Evolutionary conservation across 2,888 invertebrate genomes (phyloP), one percentile per base, ranked within the genome.

Genomic region (Acrobasis repandana): DNA sequence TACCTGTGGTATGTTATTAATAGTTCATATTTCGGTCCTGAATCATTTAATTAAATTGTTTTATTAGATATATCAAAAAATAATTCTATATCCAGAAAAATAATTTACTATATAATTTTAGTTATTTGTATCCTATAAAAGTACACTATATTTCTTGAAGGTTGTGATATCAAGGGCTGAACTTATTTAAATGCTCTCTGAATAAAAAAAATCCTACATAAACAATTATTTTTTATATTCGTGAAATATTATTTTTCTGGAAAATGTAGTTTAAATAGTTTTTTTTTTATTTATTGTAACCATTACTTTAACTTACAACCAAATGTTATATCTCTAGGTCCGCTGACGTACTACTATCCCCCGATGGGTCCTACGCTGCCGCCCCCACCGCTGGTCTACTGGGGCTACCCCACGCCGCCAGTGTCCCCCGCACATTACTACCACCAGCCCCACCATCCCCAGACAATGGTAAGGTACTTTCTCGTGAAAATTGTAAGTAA

Each of bases 381-480:
- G 57, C 93, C 94, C 46, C 95, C 95, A 36, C 94, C 95, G 60
- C 94, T 96, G 65, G 95, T 98, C 73, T 98, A 98, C 92, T 98
- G 98, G 98, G 96, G 97, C 0, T 98, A 98, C 90, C 98, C 98
- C 54, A 97, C 97, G 74, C 98, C 98, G 47, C 98, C 98, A 0
- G 97, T 98, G 16, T 98, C 98, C 50, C 98, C 98, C 0, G 97
- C 97, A 47, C 96, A 95, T 74, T 97, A 97, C 85, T 97, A 95
- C 79, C 95, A 95, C 65, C 94, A 94, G 2, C 94, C 95, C 28
- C 92, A 89, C 65, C 91, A 89, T 68, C 89, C 90, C 0, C 92
- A 90, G 66, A 82, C 88, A 58, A 86, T 92, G 86, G 92, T 92
- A 71, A 83, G 77, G 57, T 46, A 54, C 54, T 54, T 54, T 54